Conservation (phyloP, 1,140 invertebrate species). For the Ips typographus region DNA sequence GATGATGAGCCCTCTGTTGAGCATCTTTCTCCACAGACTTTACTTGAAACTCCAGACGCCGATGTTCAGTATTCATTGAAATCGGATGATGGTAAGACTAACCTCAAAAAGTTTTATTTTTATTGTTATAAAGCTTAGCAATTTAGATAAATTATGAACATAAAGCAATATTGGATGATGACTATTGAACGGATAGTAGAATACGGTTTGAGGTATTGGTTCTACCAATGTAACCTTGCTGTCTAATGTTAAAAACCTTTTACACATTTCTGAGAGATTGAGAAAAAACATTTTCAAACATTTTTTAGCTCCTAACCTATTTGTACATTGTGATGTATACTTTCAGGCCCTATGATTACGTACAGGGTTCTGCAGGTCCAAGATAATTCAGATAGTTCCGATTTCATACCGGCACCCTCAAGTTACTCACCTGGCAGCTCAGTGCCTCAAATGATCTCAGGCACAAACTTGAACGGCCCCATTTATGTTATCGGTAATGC, state of each 20-base stretch:
- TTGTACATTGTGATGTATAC: neutral
- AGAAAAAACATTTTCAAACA: neutral
- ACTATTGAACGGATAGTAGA: conserved; percentile 32
- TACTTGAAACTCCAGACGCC: conserved; percentile 47
- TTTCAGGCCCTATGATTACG: conserved; percentile 44
- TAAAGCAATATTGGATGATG: conserved; percentile 12
- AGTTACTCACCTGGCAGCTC: conserved; percentile 37
- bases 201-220: conserved; percentile 33
- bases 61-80: conserved; percentile 51
- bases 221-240: conserved; percentile 29
- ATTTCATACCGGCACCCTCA: conserved; percentile 44
- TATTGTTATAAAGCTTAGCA: neutral
- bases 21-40: conserved; percentile 50
- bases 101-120: neutral
- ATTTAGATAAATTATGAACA: too few species aligned
- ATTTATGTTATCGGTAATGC: conserved; percentile 61
- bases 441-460: conserved; percentile 47
- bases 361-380: conserved; percentile 52
- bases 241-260: conserved; percentile 22
- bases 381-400: conserved; percentile 44
- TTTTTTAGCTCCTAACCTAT: conserved; percentile 5
- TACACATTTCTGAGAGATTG: conserved; percentile 28
- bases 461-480: conserved; percentile 53
- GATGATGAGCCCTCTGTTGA: conserved; percentile 49
- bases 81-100: conserved; percentile 46